phyloP scores from a whole-genome alignment of 2,797 vertebrate genomes.

The Sebastes jordani region DNA sequence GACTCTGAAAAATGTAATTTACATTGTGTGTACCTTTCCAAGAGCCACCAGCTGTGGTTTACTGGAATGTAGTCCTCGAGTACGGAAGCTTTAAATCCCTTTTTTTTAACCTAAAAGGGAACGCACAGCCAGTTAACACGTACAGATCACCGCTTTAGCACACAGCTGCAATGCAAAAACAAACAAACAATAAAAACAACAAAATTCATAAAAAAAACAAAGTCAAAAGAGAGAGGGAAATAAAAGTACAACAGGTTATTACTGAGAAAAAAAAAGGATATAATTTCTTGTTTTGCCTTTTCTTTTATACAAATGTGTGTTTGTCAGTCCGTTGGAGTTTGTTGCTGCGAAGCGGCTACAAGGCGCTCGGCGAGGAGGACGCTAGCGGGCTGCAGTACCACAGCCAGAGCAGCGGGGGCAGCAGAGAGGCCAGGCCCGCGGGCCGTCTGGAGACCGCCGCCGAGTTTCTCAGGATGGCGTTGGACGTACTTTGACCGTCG shows the following conservation, averaged over 20 bases:
- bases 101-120: constrained; percentile 28
- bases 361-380: constrained; percentile 28
- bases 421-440: constrained; percentile 43
- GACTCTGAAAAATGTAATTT: constrained; percentile 41
- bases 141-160: constrained; percentile 69
- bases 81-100: constrained; percentile 22
- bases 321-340: constrained; percentile 66
- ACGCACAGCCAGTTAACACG: constrained; percentile 58
- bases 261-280: constrained; percentile 73
- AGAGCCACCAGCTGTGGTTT: constrained; percentile 32
- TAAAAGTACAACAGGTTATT: constrained; percentile 70
- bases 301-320: constrained; percentile 80
- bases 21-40: constrained; percentile 34
- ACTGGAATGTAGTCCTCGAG: constrained; percentile 58
- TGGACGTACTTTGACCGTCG: constrained; percentile 75
- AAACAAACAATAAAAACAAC: constrained; percentile 33
- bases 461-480: constrained; percentile 72
- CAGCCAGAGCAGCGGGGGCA: constrained; percentile 75
- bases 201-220: constrained; percentile 37
- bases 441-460: constrained; percentile 48
- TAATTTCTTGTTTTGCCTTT: constrained; percentile 59
- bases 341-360: constrained; percentile 71
- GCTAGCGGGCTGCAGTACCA: constrained; percentile 65
- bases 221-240: constrained; percentile 36
- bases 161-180: constrained; percentile 65